Conservation (phyloP, 2,113 vertebrate genomes). For the Dasypus novemcinctus region DNA sequence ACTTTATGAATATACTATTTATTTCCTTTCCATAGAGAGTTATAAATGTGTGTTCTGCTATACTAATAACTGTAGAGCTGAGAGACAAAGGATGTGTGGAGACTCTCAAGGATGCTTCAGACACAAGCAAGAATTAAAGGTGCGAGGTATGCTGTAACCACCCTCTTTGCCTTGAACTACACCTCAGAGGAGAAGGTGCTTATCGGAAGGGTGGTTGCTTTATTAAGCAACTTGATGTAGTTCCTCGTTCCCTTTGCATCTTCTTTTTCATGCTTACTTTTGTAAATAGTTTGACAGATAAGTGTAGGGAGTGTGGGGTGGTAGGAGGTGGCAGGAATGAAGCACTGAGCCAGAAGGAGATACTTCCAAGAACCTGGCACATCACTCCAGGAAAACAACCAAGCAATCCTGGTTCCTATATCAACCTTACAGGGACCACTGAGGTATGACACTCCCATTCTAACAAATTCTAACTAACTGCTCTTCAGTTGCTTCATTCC, state of each 20-base stretch:
- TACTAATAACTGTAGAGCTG: accelerated
- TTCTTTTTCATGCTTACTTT: not conserved
- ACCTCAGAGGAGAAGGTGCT: no score
- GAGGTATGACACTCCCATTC: not conserved
- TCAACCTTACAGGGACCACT: not conserved
- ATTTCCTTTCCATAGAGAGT: not conserved
- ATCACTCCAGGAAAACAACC: not conserved
- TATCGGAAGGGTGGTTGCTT: not conserved
- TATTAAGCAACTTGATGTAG: not conserved
- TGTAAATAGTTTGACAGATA: not conserved
- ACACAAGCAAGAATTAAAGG: accelerated
- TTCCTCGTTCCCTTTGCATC: accelerated
- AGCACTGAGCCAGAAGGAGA: not conserved
- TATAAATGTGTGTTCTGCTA: accelerated
- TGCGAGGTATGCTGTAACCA: not conserved
- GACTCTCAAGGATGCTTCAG: not conserved
- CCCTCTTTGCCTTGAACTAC: accelerated
- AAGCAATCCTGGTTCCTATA: not conserved
- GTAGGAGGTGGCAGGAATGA: not conserved
- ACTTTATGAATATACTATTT: not conserved
- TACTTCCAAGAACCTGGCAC: no score
- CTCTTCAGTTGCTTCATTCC: not conserved
- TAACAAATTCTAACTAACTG: not conserved
- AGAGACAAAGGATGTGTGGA: accelerated
- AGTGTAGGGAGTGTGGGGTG: not conserved